Evolutionary conservation across 2,113 vertebrate species (phyloP).

Genomic region (Microcebus tavaratra): DNA sequence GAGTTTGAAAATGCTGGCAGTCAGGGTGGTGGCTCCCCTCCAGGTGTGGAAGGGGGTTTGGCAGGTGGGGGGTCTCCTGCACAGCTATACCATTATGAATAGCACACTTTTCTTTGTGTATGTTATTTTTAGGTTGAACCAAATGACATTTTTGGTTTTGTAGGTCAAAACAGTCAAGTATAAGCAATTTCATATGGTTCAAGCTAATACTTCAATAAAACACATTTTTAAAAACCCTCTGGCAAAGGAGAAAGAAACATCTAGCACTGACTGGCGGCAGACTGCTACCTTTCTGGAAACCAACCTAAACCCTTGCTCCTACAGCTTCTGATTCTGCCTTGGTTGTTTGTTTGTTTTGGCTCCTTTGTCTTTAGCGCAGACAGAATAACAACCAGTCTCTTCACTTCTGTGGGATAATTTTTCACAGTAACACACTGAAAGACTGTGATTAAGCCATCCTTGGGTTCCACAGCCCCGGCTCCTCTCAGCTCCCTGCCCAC

Average conservation of each 20-base stretch:
- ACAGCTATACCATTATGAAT: neutral
- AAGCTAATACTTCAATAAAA: neutral
- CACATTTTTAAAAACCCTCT: neutral
- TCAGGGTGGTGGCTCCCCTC: neutral
- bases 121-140: slow-evolving; percentile 48
- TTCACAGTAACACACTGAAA: neutral
- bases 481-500: neutral
- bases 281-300: neutral
- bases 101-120: neutral
- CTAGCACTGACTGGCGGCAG: neutral
- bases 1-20: neutral
- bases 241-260: neutral
- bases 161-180: slow-evolving; percentile 37
- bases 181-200: slow-evolving; percentile 1
- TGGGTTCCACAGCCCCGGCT: neutral
- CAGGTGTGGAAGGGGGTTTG: fast-evolving
- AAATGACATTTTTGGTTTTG: neutral
- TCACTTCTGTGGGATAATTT: neutral
- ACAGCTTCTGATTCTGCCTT: too few relatives aligned
- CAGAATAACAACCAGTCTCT: neutral
- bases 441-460: neutral
- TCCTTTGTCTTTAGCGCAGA: neutral
- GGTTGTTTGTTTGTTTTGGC: too few relatives aligned
- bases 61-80: neutral
- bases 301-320: neutral